Percentiles rank a stretch among this genome's conserved stretches.
phyloP scores from a whole-genome alignment of 2,888 invertebrate species.

The Stomorhina lunata region DNA sequence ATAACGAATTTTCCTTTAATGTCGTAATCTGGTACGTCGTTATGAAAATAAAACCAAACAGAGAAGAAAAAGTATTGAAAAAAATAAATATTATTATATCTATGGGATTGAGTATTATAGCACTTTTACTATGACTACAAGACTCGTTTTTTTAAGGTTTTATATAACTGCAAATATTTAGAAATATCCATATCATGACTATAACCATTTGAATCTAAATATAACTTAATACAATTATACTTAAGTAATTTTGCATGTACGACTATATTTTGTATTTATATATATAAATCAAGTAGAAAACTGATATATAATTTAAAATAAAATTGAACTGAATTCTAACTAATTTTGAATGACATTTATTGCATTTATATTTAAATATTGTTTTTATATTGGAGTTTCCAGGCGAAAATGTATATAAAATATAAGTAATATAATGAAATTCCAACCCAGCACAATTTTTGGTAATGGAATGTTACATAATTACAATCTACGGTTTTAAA shows the following conservation, averaged over 20 bases:
- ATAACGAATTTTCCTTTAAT: constrained; percentile 33
- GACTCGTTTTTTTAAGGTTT: not conserved
- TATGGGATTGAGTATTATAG: not conserved
- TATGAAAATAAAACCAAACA: constrained; percentile 10
- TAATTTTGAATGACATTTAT: constrained; percentile 16
- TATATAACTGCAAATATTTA: not conserved
- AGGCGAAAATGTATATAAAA: not conserved
- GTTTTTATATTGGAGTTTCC: not conserved
- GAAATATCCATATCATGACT: not conserved
- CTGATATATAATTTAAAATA: not conserved
- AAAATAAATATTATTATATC: not conserved
- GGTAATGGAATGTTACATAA: no score
- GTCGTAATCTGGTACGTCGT: constrained; percentile 35
- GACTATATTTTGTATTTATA: not conserved
- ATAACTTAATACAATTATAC: not conserved
- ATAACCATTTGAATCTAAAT: not conserved
- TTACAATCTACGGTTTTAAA: no score
- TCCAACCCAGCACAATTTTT: no score
- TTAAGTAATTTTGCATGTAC: not conserved
- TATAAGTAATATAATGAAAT: no score
- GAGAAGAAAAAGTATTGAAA: not conserved
- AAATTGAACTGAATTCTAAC: constrained; percentile 2
- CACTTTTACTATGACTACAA: not conserved
- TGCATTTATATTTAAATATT: constrained; percentile 9
- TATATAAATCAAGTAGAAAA: constrained; percentile 2